These are phyloP conservation scores for Batillaria attramentaria DNA, from an alignment of 1,140 invertebrate genomes.

Conservation along the genomic window DNA sequence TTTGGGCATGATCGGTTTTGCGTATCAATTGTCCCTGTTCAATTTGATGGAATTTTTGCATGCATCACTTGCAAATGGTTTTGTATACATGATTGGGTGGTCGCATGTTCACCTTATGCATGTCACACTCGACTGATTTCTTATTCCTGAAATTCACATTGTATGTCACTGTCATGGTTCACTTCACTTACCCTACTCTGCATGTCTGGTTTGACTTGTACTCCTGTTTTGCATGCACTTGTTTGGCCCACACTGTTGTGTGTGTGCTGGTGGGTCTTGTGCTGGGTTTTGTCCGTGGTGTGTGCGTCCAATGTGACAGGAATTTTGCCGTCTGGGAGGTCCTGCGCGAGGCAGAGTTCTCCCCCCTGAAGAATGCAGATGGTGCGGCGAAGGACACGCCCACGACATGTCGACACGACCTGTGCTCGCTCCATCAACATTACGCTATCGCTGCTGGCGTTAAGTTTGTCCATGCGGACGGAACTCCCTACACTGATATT, in stretches of 20 bases:
- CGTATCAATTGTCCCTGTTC: no score
- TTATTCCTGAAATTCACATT: no score
- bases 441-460: conserved; percentile 91
- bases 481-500: conserved; percentile 72
- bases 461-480: conserved; percentile 74
- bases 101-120: no score
- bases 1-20: no score
- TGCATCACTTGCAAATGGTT: no score
- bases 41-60: no score
- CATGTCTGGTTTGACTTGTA: no score
- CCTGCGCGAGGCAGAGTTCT: conserved; percentile 93
- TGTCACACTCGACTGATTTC: no score
- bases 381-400: conserved; percentile 90
- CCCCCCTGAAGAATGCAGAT: conserved; percentile 96
- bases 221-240: no score
- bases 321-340: conserved; percentile 96
- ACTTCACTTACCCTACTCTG: no score
- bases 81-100: no score
- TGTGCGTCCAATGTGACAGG: conserved; percentile 69
- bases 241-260: not conserved
- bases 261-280: conserved; percentile 19
- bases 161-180: no score
- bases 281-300: conserved; percentile 56
- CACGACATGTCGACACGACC: conserved; percentile 84
- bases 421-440: conserved; percentile 86